Base-by-base conservation (phyloP, 2,113 vertebrate genomes). In the Phalacrocorax carbo region DNA sequence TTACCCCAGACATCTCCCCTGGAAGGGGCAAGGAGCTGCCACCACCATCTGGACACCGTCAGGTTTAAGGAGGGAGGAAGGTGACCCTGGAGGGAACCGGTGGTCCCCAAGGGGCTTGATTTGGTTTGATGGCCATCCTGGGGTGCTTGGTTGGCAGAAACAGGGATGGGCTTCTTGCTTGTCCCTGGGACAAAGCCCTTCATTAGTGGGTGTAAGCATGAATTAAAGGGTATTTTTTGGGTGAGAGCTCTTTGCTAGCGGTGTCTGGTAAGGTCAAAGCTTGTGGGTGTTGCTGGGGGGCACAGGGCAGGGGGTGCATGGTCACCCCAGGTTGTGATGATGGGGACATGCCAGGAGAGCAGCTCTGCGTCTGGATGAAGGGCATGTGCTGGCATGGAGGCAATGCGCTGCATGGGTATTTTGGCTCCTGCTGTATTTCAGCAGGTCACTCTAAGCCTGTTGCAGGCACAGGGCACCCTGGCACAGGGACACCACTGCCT, bases 311-410 rank as follows among this genome's bases (percentile, higher is more conserved):
- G 27, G 17, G 11, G 3, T 46, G 23, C 0, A 0, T 46, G 16
- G 27, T 72, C 22, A 65, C 13, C 44, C 30, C 17, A 5, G 11
- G 29, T 20, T 51, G 38, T 1, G 0, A 14, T 62, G 42, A 10
- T 76, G 49, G 58, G 64, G 26, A 46, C 7, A 8, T 14, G 23
- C 32, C 23, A 65, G 29, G 46, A 78, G 69, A 42, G 38, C 4
- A 9, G 40, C 51, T 77, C 40, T 88, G 62, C 34, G 7, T 61
- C 57, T 68, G 73, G 57, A 11, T 71, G 66, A 54, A 70, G 46
- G 40, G 36, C n/a, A 11, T 0, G 2, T 62, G 55, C 83, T 94
- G 72, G 12, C 0, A 0, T 4, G 25, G 65, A 88, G 46, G 8
- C 1, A 27, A 60, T 46, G 42, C 22, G 17, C 55, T 1, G 0